phyloP scores from a whole-genome alignment of 2,888 invertebrate species.

The Alloplasta piceator region DNA sequence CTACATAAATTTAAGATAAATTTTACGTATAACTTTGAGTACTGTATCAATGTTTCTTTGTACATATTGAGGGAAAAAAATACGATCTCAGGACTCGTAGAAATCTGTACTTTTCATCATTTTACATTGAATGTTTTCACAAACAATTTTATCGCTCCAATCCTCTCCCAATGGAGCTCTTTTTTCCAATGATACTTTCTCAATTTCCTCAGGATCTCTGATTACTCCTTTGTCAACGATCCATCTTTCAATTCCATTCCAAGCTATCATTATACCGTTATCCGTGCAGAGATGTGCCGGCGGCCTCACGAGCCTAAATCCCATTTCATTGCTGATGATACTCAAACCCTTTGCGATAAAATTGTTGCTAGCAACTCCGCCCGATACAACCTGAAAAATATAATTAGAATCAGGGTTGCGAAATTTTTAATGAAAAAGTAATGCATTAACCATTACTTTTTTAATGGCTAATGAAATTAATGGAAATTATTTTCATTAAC shows the following conservation, averaged over 20 bases:
- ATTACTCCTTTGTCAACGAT: slow-evolving; percentile 83
- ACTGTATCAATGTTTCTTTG: slow-evolving; percentile 5
- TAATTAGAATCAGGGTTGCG: too few species aligned
- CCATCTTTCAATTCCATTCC: slow-evolving; percentile 96
- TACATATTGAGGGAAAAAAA: slow-evolving; percentile 23
- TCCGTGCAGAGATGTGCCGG: slow-evolving; percentile 96
- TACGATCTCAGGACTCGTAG: slow-evolving; percentile 51
- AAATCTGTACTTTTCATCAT: slow-evolving; percentile 81
- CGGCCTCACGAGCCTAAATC: slow-evolving; percentile 89
- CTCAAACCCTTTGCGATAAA: slow-evolving; percentile 89
- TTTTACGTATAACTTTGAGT: slow-evolving; percentile 4
- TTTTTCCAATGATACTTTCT: slow-evolving; percentile 86
- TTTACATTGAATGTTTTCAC: slow-evolving; percentile 85
- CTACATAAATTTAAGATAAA: background rate
- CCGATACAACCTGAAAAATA: slow-evolving; percentile 90
- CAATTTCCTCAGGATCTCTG: slow-evolving; percentile 83
- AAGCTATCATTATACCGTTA: slow-evolving; percentile 99
- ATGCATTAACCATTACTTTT: too few species aligned
- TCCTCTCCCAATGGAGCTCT: slow-evolving; percentile 87
- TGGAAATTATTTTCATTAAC: too few species aligned
- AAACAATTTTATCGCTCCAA: slow-evolving; percentile 85
- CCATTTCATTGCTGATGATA: slow-evolving; percentile 87
- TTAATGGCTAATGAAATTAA: too few species aligned
- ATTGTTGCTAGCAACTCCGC: slow-evolving; percentile 98
- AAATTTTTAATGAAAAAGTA: too few species aligned